A percentile compares a stretch with the other conserved stretches of the same genome.
These are phyloP conservation scores for Tokudaia tokunoshimensis DNA, from an alignment of 2,797 vertebrate genomes.

Conservation along the genomic window DNA sequence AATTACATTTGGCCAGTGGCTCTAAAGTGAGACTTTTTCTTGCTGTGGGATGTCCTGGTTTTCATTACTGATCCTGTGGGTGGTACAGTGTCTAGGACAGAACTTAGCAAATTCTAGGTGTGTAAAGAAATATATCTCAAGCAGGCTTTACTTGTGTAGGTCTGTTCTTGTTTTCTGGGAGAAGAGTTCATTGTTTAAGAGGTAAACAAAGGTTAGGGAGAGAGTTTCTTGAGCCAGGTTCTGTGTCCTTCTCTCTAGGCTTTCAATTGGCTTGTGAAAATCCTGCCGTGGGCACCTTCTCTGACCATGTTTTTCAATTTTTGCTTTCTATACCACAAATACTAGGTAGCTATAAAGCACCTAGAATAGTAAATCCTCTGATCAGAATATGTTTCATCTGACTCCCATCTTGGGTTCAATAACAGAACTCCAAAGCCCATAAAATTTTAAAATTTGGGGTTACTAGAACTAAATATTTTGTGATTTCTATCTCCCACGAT, in stretches of 20 bases:
- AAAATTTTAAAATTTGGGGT: slow-evolving; percentile 16
- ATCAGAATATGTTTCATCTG: slow-evolving; percentile 14
- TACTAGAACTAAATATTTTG: slow-evolving; percentile 5
- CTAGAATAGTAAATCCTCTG: background rate
- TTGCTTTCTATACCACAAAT: background rate
- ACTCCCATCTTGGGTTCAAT: background rate
- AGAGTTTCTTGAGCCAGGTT: background rate
- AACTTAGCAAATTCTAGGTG: background rate
- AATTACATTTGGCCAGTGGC: background rate
- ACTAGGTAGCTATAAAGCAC: background rate
- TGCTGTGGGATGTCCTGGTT: background rate
- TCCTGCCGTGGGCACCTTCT: background rate
- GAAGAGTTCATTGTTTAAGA: background rate
- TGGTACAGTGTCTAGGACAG: background rate
- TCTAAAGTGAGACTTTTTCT: background rate
- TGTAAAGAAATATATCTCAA: background rate
- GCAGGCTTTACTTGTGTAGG: background rate
- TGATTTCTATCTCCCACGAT: background rate
- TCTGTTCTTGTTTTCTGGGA: background rate
- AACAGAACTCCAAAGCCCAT: background rate
- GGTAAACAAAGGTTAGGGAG: background rate
- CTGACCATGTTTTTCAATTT: background rate
- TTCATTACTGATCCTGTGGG: background rate
- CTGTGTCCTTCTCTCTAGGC: background rate
- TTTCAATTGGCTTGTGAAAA: background rate